Conservation (phyloP, 2,113 vertebrate species). For the Condylura cristata region DNA sequence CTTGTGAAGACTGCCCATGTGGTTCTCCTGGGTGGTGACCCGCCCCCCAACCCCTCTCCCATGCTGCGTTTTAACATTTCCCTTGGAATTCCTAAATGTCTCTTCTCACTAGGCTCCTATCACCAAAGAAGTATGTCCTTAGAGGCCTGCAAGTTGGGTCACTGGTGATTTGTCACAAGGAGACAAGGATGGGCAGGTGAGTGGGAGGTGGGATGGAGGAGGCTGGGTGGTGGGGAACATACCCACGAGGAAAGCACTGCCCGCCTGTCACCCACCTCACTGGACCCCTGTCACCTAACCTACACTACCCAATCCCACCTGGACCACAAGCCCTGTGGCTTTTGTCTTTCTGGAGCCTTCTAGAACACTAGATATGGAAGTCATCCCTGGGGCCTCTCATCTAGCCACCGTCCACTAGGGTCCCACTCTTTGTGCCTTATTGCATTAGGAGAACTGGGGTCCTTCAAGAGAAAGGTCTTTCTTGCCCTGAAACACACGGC, state of each 20-base stretch:
- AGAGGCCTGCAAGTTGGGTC: neutral
- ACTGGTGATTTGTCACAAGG: neutral
- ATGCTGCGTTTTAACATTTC: neutral
- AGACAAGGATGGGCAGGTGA: neutral
- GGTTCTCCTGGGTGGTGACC: neutral
- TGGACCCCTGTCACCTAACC: neutral
- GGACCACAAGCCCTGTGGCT: neutral
- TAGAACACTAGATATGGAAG: neutral
- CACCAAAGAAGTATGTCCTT: neutral
- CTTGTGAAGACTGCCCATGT: accelerated
- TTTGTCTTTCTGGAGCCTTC: neutral
- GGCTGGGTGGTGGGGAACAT: neutral
- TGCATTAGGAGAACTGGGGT: neutral
- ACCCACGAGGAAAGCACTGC: accelerated
- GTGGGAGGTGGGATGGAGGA: too few relatives aligned
- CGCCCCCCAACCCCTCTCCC: too few relatives aligned
- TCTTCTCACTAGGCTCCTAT: neutral
- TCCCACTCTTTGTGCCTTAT: neutral
- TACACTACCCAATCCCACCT: accelerated
- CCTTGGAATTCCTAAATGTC: neutral
- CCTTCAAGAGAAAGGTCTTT: neutral
- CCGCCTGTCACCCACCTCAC: too few relatives aligned
- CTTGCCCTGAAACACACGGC: neutral
- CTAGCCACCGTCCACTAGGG: accelerated
- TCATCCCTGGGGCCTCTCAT: neutral